These are phyloP conservation scores for Malthinus flaveolus DNA, from an alignment of 2,888 invertebrate species.

Conservation along the genomic window DNA sequence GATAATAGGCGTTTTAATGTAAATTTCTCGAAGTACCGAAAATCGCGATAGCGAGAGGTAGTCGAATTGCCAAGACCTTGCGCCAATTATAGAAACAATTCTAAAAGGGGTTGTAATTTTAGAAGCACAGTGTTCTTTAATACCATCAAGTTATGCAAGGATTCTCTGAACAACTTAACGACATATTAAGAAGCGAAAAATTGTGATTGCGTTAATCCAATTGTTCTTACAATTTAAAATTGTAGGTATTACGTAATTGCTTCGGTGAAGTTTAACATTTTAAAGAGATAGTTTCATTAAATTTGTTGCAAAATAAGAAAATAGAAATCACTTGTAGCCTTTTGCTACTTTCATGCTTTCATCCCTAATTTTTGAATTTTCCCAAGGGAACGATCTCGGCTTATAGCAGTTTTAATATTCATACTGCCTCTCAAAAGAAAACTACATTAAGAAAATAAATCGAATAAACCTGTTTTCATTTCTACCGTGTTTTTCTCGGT, in stretches of 20 bases:
- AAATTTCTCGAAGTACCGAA: slow-evolving; percentile 27
- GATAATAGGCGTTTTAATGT: slow-evolving; percentile 25
- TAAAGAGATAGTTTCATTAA: not conserved
- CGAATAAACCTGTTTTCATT: slow-evolving; percentile 36
- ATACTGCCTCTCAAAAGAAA: slow-evolving; percentile 32
- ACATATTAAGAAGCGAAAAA: slow-evolving; percentile 35
- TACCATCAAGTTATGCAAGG: slow-evolving; percentile 32
- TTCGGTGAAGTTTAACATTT: slow-evolving; percentile 7
- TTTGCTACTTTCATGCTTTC: slow-evolving; percentile 27
- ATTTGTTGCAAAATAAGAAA: slow-evolving; percentile 12
- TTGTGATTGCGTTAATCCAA: slow-evolving; percentile 33
- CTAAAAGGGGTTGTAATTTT: slow-evolving; percentile 35
- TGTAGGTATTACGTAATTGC: slow-evolving; percentile 23
- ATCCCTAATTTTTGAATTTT: slow-evolving; percentile 24
- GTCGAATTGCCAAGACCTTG: slow-evolving; percentile 31
- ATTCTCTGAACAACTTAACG: slow-evolving; percentile 29
- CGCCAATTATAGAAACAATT: slow-evolving; percentile 37
- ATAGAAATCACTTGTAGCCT: slow-evolving; percentile 25
- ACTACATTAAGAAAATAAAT: slow-evolving; percentile 35
- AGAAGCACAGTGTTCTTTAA: slow-evolving; percentile 31
- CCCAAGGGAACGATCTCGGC: slow-evolving; percentile 22
- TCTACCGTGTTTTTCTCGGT: slow-evolving; percentile 11
- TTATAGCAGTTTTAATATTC: slow-evolving; percentile 34
- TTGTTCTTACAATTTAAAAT: slow-evolving; percentile 28
- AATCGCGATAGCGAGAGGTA: slow-evolving; percentile 17